phyloP scores from a whole-genome alignment of 2,888 invertebrate genomes.

The Agrypnus murinus region DNA sequence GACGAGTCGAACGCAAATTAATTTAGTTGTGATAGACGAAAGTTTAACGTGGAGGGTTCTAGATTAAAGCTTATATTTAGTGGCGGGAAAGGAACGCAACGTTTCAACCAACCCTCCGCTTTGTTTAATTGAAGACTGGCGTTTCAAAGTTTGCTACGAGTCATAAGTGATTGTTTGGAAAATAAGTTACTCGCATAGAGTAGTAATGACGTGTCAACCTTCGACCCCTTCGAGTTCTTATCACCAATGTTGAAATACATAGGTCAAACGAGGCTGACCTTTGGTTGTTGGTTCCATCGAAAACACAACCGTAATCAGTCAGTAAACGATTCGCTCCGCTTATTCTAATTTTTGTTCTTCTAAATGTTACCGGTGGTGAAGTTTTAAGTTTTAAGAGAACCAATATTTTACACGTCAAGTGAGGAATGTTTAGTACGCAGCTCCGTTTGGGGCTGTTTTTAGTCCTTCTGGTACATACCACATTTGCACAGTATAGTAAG shows the following conservation, averaged over 20 bases:
- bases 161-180: constrained; percentile 28
- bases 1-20: constrained; percentile 23
- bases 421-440: constrained; percentile 53
- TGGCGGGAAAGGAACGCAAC: constrained; percentile 12
- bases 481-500: constrained; percentile 58
- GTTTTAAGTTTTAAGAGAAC: constrained; percentile 26
- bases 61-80: constrained; percentile 28
- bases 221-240: constrained; percentile 61
- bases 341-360: constrained; percentile 1
- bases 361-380: constrained; percentile 40
- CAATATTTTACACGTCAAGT: not conserved
- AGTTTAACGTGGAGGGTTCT: constrained; percentile 14
- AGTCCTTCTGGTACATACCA: constrained; percentile 51
- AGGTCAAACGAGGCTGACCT: constrained; percentile 59
- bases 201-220: constrained; percentile 53
- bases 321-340: constrained; percentile 15
- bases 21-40: constrained; percentile 19
- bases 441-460: constrained; percentile 53
- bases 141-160: constrained; percentile 16
- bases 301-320: constrained; percentile 45
- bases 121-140: constrained; percentile 18
- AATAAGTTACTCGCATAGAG: constrained; percentile 35
- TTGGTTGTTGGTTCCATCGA: constrained; percentile 57
- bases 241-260: constrained; percentile 56
- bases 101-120: constrained; percentile 16